Base-by-base conservation (phyloP, 2,888 invertebrate genomes). In the Drosophila mercatorum region DNA sequence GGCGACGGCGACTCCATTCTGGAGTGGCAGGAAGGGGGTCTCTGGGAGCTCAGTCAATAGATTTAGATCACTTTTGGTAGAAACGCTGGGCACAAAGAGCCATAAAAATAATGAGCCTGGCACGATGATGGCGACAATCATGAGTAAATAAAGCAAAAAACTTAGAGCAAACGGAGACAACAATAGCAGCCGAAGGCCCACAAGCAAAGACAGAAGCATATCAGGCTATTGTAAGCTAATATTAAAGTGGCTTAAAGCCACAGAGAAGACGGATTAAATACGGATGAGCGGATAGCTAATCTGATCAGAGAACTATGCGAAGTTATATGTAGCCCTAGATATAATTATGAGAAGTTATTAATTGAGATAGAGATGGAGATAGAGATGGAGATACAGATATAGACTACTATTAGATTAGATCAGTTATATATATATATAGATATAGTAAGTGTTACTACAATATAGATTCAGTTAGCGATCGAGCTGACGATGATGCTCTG, bases 61-160 rank as follows among this genome's bases (percentile, higher is more conserved):
- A 84, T 84, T 84, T 87, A 78, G 87, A 84, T 84, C 84, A 84
- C 80, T 78, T 83, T 83, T 80, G 68, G 69, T 72, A 68, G 75
- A 63, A 65, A 60, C 64, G 59, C 64, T 70, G 55, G 70, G 73
- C 75, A 80, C 72, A 82, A 85, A 81, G 83, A 80, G 71, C 62
- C 78, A 77, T 86, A 81, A 86, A 83, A 85, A 78, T 86, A 86
- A 86, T 81, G 85, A 88, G 88, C 80, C 77, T 63, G 71, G 74
- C 86, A 85, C 86, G 85, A 81, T 65, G 66, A 69, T 83, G 87
- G 87, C 83, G 83, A 83, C 83, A 83, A 81, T 86, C 86, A 83
- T 75, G 72, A 68, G 76, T 69, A 59, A 79, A 73, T 71, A 72
- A 59, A 63, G 64, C 55, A 62, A 57, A 57, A 60, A 55, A 34